Base-by-base conservation (phyloP, 2,113 vertebrate genomes). In the Paracanthobrama guichenoti region DNA sequence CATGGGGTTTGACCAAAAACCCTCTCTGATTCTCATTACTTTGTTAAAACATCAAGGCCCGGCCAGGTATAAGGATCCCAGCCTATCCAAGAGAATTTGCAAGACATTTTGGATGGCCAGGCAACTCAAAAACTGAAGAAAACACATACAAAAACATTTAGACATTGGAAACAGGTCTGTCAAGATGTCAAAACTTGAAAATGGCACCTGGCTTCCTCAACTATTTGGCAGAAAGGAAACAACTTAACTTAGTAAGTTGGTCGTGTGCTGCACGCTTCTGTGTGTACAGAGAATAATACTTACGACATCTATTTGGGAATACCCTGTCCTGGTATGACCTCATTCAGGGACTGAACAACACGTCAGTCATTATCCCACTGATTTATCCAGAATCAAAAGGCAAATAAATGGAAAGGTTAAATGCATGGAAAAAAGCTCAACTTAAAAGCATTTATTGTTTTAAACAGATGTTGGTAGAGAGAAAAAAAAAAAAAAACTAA, bases 21-120 rank as follows among this genome's bases (percentile, higher is more conserved):
- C 16, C 72, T 62, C 39, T 62, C 53, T 81, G 84, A 85, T 74
- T 71, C 82, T 62, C n/a, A 83, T 83, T 59, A 74, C 35, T 16
- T 31, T 39, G 28, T 76, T 76, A 76, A 57, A 35, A 57, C 48
- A 76, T 55, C 26, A 57, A 76, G 74, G 50, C 8, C 18, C 26
- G 13, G 50, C 53, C 53, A 60, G 55, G 55, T 59, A 59, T 28
- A 42, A 78, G 7, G 55, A 59, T 60, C 35, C 31, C 74, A 35
- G 20, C 18, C 50, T 76, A 57, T 57, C 50, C 75, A 60, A 78
- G 28, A 60, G 13, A 60, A 16, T 26, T 48, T 73, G 22, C 42
- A 16, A 26, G 42, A 16, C n/a, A 48, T 73, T 78, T 78, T 44
- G 35, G 46, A 83, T 9, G 64, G 18, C 31, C 10, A 69, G n/a